Base-by-base conservation (phyloP, 2,888 invertebrate genomes). In the Spialia ferax region DNA sequence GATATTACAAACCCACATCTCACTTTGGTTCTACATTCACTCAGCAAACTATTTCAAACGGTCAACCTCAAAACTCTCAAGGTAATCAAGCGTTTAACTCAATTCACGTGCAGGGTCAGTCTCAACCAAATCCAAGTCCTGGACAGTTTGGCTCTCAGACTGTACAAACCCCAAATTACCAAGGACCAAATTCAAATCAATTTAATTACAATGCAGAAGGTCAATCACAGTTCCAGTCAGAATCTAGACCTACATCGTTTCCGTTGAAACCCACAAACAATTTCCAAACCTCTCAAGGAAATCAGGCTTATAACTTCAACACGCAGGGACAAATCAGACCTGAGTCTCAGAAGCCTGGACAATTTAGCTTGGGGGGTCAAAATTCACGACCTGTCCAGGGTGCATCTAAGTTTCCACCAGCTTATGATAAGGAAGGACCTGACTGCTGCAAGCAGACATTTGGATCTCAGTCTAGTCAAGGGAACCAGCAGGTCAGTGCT, bases 291-390 rank as follows among this genome's bases (percentile, higher is more conserved):
- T 48, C 48, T 10, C 48, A 48, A 48, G 48, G 48, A 2, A 20
- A 48, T 48, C 48, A 48, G n/a, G 48, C 20, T 48, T 20, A 20
- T 20, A 48, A 22, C 4, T 20, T 48, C 48, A 18, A 48, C 20
- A 3, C 48, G 18, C 48, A 48, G 20, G 48, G 13, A 13, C 22
- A 29, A 48, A 26, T 1, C 13, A 22, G 5, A 6, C 18, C 57
- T 3, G 26, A 48, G 20, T n/a, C 20, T 22, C 11, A n/a, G 11
- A 61, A 13, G 11, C 61, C 61, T 50, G 23, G 29, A 29, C 77
- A 79, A 20, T 73, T 78, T 60, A 74, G 73, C 63, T 26, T n/a
- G n/a, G n/a, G n/a, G n/a, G n/a, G 8, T 42, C 35, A 50, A 35
- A 57, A 57, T n/a, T 32, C 23, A 2, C 38, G 52, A 52, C 52